A percentile compares a stretch with the other conserved stretches of the same genome.
Conservation (phyloP, 2,797 vertebrate genomes). For the Tauraco hartlaubi region DNA sequence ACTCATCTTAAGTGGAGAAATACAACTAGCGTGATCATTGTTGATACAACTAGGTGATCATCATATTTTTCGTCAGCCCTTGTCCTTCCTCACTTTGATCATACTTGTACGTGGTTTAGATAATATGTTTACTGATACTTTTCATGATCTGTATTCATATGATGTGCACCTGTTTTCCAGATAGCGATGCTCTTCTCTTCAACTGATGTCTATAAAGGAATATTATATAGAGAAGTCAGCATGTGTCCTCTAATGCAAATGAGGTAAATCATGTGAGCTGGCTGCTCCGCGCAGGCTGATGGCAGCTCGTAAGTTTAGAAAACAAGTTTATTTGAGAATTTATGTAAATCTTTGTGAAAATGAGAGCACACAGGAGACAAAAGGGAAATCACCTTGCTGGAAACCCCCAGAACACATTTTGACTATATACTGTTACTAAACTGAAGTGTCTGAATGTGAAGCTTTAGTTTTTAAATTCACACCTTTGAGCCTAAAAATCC, state of each 20-base stretch:
- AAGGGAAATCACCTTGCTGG: constrained; percentile 81
- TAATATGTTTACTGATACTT: background rate
- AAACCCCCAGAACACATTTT: constrained; percentile 75
- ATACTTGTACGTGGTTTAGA: background rate
- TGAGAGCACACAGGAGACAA: constrained; percentile 71
- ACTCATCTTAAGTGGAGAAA: background rate
- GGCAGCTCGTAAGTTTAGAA: constrained; percentile 29
- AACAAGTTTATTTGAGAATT: constrained; percentile 71
- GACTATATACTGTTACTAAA: constrained; percentile 35
- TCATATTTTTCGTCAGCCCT: background rate
- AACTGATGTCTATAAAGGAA: background rate
- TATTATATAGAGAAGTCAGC: background rate
- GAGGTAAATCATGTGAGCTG: background rate
- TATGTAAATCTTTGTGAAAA: constrained; percentile 82
- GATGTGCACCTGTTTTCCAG: background rate
- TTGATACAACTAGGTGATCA: too few species aligned
- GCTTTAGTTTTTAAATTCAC: background rate
- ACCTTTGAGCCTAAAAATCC: background rate
- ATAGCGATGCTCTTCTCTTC: background rate
- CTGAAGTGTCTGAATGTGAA: constrained; percentile 47
- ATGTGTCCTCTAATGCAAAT: background rate
- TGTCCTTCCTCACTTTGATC: background rate
- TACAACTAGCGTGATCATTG: accelerated
- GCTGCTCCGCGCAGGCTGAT: background rate
- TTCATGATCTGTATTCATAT: background rate